These are phyloP conservation scores for Rattus rattus DNA, from an alignment of 2,113 vertebrate genomes.

Conservation along the genomic window DNA sequence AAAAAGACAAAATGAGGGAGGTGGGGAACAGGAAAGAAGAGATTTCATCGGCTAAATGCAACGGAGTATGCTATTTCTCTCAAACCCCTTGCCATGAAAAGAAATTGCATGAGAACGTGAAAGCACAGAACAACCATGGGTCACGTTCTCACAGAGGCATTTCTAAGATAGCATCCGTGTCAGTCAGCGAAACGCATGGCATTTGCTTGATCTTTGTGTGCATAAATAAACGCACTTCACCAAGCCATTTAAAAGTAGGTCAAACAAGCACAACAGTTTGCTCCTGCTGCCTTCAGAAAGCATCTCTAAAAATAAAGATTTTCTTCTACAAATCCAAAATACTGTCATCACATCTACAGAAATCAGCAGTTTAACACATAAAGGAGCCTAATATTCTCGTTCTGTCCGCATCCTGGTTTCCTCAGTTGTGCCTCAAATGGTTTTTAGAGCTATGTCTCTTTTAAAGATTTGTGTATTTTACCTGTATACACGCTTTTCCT, in stretches of 20 bases:
- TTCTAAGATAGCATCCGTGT: background rate
- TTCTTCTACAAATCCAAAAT: background rate
- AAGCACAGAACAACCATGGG: background rate
- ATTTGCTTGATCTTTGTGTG: background rate
- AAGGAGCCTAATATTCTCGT: background rate
- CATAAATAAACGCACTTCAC: slow-evolving; percentile 1
- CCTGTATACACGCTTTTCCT: background rate
- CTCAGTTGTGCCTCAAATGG: background rate
- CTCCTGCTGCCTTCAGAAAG: slow-evolving; percentile 21
- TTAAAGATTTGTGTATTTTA: background rate
- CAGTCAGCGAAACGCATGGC: background rate
- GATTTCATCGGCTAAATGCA: background rate
- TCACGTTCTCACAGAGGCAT: background rate
- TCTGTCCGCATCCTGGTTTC: background rate
- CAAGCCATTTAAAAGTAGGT: slow-evolving; percentile 40
- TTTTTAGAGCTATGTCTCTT: background rate
- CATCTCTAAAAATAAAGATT: slow-evolving; percentile 45
- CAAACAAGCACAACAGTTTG: background rate
- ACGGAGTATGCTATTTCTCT: background rate
- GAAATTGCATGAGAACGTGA: background rate
- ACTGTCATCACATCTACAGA: background rate
- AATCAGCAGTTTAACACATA: background rate
- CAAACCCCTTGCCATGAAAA: background rate
- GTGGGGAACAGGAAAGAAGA: background rate
- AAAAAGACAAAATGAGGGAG: background rate